Conservation (phyloP, 2,113 vertebrate genomes). For the Tragelaphus buxtoni region DNA sequence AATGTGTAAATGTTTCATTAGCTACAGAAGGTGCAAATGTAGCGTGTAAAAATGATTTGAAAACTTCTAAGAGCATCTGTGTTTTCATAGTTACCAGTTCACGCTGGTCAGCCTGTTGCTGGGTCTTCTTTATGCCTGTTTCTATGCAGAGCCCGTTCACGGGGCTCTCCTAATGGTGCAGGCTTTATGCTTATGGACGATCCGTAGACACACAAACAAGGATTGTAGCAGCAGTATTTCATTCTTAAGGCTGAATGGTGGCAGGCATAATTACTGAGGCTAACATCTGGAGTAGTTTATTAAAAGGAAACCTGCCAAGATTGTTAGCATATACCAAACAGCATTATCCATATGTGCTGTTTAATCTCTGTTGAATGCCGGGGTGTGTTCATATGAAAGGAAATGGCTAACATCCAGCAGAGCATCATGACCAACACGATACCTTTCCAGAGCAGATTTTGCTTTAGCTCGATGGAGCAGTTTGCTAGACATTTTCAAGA, state of each 20-base stretch:
- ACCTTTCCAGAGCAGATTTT: constrained; percentile 3
- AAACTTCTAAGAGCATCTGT: background rate
- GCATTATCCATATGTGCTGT: constrained; percentile 75
- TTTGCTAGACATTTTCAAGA: constrained; percentile 36
- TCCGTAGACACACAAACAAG: constrained; percentile 77
- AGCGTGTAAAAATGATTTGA: background rate
- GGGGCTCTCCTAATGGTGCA: constrained; percentile 47
- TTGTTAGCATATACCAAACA: constrained; percentile 74
- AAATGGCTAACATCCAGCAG: constrained; percentile 52
- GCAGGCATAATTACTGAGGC: constrained; percentile 79
- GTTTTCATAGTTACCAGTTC: constrained; percentile 63
- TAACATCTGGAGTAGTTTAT: constrained; percentile 83
- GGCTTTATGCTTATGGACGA: constrained; percentile 73
- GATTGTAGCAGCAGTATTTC: constrained; percentile 77
- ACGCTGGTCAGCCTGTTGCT: background rate
- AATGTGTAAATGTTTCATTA: constrained; percentile 39
- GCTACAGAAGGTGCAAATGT: background rate
- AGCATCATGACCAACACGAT: background rate
- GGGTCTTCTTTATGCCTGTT: constrained; percentile 56
- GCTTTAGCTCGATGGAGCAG: background rate
- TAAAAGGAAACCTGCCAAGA: constrained; percentile 79
- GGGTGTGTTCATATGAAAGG: constrained; percentile 44
- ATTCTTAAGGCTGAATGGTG: constrained; percentile 80
- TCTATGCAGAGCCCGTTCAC: background rate
- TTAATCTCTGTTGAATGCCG: constrained; percentile 64